These are phyloP conservation scores for Adelphocoris suturalis DNA, from an alignment of 2,888 invertebrate species.

Conservation along the genomic window DNA sequence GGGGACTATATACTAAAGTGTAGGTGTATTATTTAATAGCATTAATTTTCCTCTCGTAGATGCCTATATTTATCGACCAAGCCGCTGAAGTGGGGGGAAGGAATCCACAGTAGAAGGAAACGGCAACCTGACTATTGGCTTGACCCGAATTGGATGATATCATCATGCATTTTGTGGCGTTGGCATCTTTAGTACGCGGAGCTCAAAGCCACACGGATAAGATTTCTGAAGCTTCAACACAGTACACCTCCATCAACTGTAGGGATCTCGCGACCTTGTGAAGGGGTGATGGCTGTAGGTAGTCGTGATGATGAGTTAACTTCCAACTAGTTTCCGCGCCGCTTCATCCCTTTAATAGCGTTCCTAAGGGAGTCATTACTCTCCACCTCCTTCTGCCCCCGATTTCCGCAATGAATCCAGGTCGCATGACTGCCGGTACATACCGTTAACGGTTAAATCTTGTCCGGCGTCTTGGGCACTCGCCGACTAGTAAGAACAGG, in stretches of 20 bases:
- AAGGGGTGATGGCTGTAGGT: slow-evolving; percentile 50
- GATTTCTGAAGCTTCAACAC: too few relatives aligned
- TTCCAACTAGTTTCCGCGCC: slow-evolving; percentile 48
- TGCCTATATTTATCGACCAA: too few relatives aligned
- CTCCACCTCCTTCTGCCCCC: slow-evolving; percentile 48
- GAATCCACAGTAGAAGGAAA: too few relatives aligned
- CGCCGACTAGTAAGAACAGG: not conserved
- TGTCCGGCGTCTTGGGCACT: not conserved
- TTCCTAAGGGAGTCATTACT: slow-evolving; percentile 62
- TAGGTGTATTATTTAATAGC: too few relatives aligned
- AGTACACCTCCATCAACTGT: not conserved
- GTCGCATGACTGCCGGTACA: slow-evolving; percentile 57
- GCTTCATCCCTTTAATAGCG: slow-evolving; percentile 52
- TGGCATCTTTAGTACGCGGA: too few relatives aligned
- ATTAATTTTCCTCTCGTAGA: too few relatives aligned
- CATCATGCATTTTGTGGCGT: too few relatives aligned
- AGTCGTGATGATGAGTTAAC: slow-evolving; percentile 70
- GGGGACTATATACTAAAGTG: too few relatives aligned
- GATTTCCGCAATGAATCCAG: slow-evolving; percentile 66
- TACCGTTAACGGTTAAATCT: slow-evolving; percentile 50
- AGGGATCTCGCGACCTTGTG: slow-evolving; percentile 14
- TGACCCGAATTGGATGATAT: too few relatives aligned
- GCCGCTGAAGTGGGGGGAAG: too few relatives aligned
- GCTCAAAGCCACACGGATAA: too few relatives aligned
- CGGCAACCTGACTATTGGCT: too few relatives aligned